Percentiles rank a stretch among this genome's conserved stretches.
Evolutionary conservation across 1,140 invertebrate species (phyloP).

Genomic region (Drosophila serrata): DNA sequence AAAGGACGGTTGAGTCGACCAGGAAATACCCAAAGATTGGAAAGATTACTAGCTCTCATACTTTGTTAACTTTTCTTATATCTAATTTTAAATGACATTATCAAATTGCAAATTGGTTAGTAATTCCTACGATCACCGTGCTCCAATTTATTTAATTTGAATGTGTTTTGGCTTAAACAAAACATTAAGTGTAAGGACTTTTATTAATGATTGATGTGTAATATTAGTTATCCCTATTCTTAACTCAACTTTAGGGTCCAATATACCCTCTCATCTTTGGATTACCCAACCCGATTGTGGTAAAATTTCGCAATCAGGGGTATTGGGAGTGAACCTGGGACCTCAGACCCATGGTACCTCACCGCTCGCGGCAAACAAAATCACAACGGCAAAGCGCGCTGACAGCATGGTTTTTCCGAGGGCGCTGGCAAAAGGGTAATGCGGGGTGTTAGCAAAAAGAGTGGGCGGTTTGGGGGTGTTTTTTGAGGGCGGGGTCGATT

Average conservation of each 20-base stretch:
- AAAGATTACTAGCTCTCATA: background rate
- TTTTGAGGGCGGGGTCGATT: conserved; percentile 14
- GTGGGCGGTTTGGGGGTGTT: background rate
- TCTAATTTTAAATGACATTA: background rate
- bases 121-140: no score
- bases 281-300: conserved; percentile 12
- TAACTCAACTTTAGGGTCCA: background rate
- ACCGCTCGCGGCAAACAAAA: conserved; percentile 35
- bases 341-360: conserved; percentile 13
- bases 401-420: conserved; percentile 50
- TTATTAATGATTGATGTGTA: no score
- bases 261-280: background rate
- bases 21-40: background rate
- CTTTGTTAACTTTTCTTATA: background rate
- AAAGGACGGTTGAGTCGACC: background rate
- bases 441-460: background rate
- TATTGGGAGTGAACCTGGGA: conserved; percentile 25
- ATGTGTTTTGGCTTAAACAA: no score
- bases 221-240: no score
- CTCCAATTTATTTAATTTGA: no score
- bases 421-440: background rate
- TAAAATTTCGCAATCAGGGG: conserved; percentile 5
- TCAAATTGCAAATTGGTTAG: no score
- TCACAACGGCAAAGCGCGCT: conserved; percentile 34
- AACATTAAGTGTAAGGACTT: no score